Conservation (phyloP, 2,797 vertebrate species). For the Zenarchopterus dispar region DNA sequence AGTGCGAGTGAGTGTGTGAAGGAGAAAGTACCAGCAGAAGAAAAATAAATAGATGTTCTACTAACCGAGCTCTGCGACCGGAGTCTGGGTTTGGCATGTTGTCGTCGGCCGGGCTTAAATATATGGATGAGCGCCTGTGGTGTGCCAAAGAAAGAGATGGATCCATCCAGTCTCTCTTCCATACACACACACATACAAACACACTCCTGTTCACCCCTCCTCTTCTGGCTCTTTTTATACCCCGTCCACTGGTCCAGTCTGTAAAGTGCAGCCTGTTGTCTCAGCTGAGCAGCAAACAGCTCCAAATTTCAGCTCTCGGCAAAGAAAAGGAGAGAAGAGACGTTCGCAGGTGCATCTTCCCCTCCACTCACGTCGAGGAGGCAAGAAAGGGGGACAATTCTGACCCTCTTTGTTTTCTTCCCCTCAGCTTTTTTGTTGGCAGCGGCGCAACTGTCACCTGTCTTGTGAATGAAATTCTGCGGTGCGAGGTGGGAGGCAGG, state of each 20-base stretch:
- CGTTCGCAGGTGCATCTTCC: constrained; percentile 52
- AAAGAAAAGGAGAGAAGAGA: constrained; percentile 19
- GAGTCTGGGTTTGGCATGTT: constrained; percentile 63
- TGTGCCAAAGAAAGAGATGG: constrained; percentile 60
- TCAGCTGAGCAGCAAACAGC: constrained; percentile 36
- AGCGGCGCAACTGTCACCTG: constrained; percentile 23
- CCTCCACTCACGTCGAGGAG: constrained; percentile 22
- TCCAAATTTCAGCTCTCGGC: constrained; percentile 27
- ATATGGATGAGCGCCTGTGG: constrained; percentile 69
- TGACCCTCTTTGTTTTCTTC: neutral
- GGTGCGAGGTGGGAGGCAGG: constrained; percentile 20
- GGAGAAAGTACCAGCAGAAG: neutral
- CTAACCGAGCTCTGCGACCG: constrained; percentile 55
- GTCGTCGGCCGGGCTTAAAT: constrained; percentile 56
- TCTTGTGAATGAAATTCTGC: constrained; percentile 41
- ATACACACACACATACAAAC: constrained; percentile 13
- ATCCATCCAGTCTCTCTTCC: constrained; percentile 47
- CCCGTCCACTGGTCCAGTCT: constrained; percentile 46
- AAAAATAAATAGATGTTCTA: constrained; percentile 22
- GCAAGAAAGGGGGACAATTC: constrained; percentile 13
- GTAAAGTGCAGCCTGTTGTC: constrained; percentile 38
- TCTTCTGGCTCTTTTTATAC: neutral
- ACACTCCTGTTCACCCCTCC: constrained; percentile 16
- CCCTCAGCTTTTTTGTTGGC: constrained; percentile 9
- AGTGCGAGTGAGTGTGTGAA: neutral